Percentiles rank a stretch among this genome's conserved stretches.
phyloP scores from a whole-genome alignment of 2,797 vertebrate genomes.

The Ctenopoma kingsleyae region DNA sequence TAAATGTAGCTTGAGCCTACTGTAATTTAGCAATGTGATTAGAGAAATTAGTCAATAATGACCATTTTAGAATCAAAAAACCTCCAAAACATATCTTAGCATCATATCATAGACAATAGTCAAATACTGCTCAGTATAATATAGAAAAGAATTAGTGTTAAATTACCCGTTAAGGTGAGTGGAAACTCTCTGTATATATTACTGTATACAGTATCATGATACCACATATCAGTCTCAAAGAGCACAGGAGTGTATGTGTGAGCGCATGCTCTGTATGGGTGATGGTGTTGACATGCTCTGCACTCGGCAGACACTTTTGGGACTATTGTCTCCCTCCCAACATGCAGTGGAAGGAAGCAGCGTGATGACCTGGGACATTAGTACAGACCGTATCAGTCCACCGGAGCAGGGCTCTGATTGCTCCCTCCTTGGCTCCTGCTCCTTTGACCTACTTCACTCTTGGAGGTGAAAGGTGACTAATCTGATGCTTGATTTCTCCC shows the following conservation, averaged over 20 bases:
- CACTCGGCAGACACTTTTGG: constrained; percentile 33
- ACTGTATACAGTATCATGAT: not conserved
- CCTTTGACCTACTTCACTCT: constrained; percentile 28
- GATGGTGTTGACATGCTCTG: constrained; percentile 53
- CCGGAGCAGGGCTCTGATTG: constrained; percentile 52
- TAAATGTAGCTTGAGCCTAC: too few species aligned
- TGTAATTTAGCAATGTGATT: too few species aligned
- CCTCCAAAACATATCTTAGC: too few species aligned
- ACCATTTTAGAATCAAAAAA: too few species aligned
- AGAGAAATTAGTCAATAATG: too few species aligned
- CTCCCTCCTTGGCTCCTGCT: constrained; percentile 57
- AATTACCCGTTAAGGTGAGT: too few species aligned
- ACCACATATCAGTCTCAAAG: not conserved
- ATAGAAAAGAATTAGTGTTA: too few species aligned
- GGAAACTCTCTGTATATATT: not conserved
- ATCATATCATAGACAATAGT: too few species aligned
- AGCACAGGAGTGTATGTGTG: constrained; percentile 17
- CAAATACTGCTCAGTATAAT: too few species aligned
- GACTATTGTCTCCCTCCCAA: constrained; percentile 62
- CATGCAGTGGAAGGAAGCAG: constrained; percentile 62
- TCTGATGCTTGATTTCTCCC: constrained; percentile 48
- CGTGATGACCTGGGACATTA: constrained; percentile 67
- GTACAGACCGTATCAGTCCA: constrained; percentile 57
- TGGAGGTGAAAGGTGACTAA: constrained; percentile 66
- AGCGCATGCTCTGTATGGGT: constrained; percentile 26